These are phyloP conservation scores for Lymantria monacha DNA, from an alignment of 2,888 invertebrate species.

Conservation along the genomic window DNA sequence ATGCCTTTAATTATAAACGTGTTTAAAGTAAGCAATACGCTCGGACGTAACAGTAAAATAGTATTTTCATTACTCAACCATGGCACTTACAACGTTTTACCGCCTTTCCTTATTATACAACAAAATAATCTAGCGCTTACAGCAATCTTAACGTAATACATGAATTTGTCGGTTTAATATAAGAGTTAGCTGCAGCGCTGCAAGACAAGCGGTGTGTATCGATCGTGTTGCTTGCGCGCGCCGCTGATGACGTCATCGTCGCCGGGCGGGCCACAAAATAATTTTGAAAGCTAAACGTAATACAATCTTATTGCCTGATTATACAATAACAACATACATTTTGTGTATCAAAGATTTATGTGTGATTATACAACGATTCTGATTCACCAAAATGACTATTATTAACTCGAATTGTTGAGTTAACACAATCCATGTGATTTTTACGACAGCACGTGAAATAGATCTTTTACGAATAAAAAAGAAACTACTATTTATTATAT, in stretches of 20 bases:
- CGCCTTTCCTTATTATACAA: conserved; percentile 24
- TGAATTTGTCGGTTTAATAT: conserved; percentile 12
- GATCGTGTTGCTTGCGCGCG: conserved; percentile 72
- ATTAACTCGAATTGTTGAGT: not conserved
- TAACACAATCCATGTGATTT: not conserved
- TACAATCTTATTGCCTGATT: conserved; percentile 34
- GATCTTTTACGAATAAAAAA: too few relatives aligned
- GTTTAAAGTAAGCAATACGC: too few relatives aligned
- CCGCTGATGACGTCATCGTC: conserved; percentile 70
- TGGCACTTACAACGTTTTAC: conserved; percentile 44
- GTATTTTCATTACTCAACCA: conserved; percentile 30
- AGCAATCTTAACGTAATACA: conserved; percentile 34
- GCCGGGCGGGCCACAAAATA: conserved; percentile 59
- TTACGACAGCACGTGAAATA: not conserved
- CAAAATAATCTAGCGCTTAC: conserved; percentile 46
- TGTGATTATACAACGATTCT: conserved; percentile 10
- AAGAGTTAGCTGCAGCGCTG: conserved; percentile 56
- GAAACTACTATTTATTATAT: too few relatives aligned
- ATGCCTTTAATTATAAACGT: too few relatives aligned
- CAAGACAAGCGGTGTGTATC: conserved; percentile 56
- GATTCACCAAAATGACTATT: not conserved
- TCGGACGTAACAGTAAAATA: not conserved
- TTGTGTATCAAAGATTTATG: conserved; percentile 14
- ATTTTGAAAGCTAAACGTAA: conserved; percentile 51
- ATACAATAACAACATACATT: conserved; percentile 26